Percentiles rank a stretch among this genome's conserved stretches.
Evolutionary conservation across 2,888 invertebrate species (phyloP).

Genomic region (Bombyx huttoni): DNA sequence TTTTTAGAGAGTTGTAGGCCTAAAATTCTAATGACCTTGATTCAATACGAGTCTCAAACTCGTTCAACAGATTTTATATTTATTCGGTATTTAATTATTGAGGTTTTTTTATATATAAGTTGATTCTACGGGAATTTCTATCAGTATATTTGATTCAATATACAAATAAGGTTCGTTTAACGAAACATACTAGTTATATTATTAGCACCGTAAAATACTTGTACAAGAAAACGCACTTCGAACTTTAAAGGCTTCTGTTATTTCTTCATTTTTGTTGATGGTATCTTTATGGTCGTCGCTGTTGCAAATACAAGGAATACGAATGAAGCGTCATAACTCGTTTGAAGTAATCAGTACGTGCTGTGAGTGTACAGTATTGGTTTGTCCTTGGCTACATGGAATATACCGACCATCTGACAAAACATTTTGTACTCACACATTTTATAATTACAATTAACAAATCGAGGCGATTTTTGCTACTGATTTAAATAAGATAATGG

Average conservation of each 20-base stretch:
- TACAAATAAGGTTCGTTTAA: no score
- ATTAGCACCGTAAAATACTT: neutral
- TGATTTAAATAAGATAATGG: no score
- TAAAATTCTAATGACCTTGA: slow-evolving; percentile 14
- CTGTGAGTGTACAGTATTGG: slow-evolving; percentile 6
- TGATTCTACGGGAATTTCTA: neutral
- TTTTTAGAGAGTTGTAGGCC: slow-evolving; percentile 8
- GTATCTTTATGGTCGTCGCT: slow-evolving; percentile 29
- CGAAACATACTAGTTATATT: no score
- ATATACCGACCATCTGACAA: slow-evolving; percentile 2
- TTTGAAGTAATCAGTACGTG: slow-evolving; percentile 10
- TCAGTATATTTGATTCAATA: no score
- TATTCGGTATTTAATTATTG: neutral
- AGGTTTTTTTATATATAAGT: neutral
- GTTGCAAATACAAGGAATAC: slow-evolving; percentile 27
- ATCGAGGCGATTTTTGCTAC: no score
- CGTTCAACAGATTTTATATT: neutral
- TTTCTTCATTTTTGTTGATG: slow-evolving; percentile 16
- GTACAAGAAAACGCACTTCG: slow-evolving; percentile 10
- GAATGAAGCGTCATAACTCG: slow-evolving; percentile 25
- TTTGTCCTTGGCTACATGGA: slow-evolving; percentile 18
- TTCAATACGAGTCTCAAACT: slow-evolving; percentile 4
- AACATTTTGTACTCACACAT: no score
- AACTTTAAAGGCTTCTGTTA: slow-evolving; percentile 31
- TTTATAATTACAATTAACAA: no score